phyloP scores from a whole-genome alignment of 2,113 vertebrate genomes.

The Actenoides hombroni region DNA sequence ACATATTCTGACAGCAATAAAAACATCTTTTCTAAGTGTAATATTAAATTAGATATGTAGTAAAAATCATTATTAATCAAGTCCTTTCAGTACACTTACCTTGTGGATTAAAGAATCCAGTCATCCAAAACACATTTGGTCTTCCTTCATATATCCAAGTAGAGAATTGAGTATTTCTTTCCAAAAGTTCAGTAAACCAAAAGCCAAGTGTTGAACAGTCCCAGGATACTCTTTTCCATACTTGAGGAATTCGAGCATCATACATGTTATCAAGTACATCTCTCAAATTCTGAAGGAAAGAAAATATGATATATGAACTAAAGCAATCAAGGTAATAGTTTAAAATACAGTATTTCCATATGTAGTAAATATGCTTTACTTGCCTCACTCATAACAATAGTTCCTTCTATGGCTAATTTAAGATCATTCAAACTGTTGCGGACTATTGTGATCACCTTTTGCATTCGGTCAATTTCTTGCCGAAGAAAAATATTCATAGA shows the following conservation, averaged over 20 bases:
- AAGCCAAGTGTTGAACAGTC: constrained; percentile 81
- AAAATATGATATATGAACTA: not conserved
- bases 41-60: not conserved
- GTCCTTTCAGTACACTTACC: constrained; percentile 47
- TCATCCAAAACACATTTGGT: constrained; percentile 81
- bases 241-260: constrained; percentile 76
- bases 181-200: constrained; percentile 82
- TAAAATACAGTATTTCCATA: not conserved
- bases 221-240: constrained; percentile 80
- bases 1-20: not conserved
- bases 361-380: not conserved
- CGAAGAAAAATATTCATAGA: constrained; percentile 83
- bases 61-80: not conserved
- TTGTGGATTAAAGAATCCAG: constrained; percentile 83
- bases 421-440: constrained; percentile 73
- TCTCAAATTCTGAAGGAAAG: constrained; percentile 72
- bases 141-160: constrained; percentile 77
- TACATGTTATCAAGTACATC: constrained; percentile 81
- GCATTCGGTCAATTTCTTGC: constrained; percentile 83
- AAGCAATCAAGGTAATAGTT: not conserved
- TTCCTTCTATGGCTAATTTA: constrained; percentile 79
- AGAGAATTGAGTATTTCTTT: constrained; percentile 78
- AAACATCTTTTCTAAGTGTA: not conserved
- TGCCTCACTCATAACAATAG: constrained; percentile 83
- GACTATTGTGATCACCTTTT: constrained; percentile 74